Evolutionary conservation across 2,113 vertebrate genomes (phyloP).

Genomic region (Leptodactylus fuscus): DNA sequence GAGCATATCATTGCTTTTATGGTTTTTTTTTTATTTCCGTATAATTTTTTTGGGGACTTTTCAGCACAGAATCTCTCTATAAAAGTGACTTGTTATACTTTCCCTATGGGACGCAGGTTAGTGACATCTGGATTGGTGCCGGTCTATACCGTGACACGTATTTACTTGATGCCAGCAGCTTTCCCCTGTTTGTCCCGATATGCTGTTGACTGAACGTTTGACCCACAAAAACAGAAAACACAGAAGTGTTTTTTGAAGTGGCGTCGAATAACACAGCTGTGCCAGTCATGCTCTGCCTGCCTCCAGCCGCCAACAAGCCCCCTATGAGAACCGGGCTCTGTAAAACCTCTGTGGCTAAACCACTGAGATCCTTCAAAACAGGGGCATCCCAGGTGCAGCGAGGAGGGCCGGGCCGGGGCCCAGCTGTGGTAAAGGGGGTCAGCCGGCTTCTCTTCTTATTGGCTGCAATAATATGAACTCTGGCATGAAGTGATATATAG

Average conservation of each 20-base stretch:
- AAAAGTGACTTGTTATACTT: no score
- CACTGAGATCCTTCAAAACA: slow-evolving; percentile 47
- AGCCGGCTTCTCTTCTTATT: slow-evolving; percentile 11
- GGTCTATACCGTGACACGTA: no score
- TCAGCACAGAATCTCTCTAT: no score
- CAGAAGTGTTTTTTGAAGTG: slow-evolving; percentile 53
- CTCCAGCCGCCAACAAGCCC: slow-evolving; percentile 6
- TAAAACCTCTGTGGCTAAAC: slow-evolving; percentile 39
- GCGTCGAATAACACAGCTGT: slow-evolving; percentile 53
- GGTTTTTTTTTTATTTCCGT: no score
- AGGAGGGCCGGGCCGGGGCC: not conserved
- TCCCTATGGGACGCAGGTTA: no score
- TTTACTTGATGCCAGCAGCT: not conserved
- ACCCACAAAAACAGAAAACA: slow-evolving; percentile 56
- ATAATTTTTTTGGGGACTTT: not conserved
- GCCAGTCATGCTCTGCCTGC: slow-evolving; percentile 46
- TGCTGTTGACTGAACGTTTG: not conserved
- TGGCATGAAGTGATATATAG: slow-evolving; percentile 30
- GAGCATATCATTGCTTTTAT: no score
- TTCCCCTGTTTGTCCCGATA: slow-evolving; percentile 26
- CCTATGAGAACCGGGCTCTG: not conserved
- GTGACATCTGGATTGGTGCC: no score
- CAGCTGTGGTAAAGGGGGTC: slow-evolving; percentile 15
- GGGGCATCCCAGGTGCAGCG: slow-evolving; percentile 44
- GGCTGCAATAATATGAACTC: slow-evolving; percentile 7